Evolutionary conservation across 1,140 invertebrate species (phyloP).

Genomic region (Scaptodrosophila lebanonensis): DNA sequence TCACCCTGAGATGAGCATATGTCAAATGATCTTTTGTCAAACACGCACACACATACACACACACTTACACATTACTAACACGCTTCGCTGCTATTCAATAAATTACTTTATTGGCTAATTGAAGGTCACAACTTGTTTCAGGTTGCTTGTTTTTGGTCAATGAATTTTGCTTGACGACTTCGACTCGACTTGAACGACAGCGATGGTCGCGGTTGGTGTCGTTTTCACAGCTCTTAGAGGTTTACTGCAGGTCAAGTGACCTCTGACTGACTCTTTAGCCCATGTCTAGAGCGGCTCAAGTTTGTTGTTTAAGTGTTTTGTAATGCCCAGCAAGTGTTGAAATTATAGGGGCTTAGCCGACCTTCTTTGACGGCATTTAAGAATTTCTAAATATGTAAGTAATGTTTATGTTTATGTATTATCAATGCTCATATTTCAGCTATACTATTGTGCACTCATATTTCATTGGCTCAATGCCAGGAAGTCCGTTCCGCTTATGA

Average conservation of each 20-base stretch:
- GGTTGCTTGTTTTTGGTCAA: conserved; percentile 28
- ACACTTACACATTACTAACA: conserved; percentile 46
- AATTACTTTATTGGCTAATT: conserved; percentile 69
- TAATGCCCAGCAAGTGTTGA: conserved; percentile 35
- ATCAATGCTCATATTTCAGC: conserved; percentile 30
- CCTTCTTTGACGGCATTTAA: conserved; percentile 44
- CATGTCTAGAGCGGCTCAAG: conserved; percentile 9
- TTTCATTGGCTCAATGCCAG: conserved; percentile 68
- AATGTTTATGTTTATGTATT: conserved; percentile 25
- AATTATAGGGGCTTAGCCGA: conserved; percentile 50
- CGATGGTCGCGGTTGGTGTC: conserved; percentile 40
- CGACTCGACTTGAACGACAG: conserved; percentile 22
- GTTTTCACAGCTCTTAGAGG: conserved; percentile 40
- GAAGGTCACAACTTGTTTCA: conserved; percentile 63
- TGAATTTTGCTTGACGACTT: conserved; percentile 29
- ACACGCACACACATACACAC: no score
- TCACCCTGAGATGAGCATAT: conserved; percentile 25
- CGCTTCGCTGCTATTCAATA: conserved; percentile 55
- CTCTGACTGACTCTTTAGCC: conserved; percentile 46
- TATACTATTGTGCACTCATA: conserved; percentile 46
- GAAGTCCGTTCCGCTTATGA: conserved; percentile 66
- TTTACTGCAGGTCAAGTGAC: conserved; percentile 60
- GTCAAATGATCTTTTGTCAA: no score
- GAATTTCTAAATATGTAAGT: conserved; percentile 31
- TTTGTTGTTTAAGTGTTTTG: no score